phyloP scores from a whole-genome alignment of 2,113 vertebrate genomes.

The Tamias sibiricus region DNA sequence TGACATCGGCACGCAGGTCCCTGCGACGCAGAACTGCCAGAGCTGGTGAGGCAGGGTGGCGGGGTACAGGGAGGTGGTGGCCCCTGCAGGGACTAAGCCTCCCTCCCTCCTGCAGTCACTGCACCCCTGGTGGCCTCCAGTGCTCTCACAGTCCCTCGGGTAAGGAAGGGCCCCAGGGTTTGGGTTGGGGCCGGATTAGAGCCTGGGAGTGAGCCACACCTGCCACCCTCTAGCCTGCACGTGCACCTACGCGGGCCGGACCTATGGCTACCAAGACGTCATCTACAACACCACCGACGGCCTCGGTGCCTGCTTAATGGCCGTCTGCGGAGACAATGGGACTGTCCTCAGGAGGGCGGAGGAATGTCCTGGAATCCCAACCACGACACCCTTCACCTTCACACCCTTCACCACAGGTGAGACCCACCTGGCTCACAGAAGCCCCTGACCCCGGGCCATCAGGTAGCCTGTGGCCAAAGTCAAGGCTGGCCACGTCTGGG shows the following conservation, averaged over 20 bases:
- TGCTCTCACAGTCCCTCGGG: slow-evolving; percentile 81
- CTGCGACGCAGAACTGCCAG: slow-evolving; percentile 87
- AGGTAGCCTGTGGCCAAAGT: neutral
- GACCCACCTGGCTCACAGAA: neutral
- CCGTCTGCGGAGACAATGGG: slow-evolving; percentile 83
- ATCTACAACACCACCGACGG: slow-evolving; percentile 89
- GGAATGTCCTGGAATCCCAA: fast-evolving
- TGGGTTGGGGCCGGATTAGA: fast-evolving
- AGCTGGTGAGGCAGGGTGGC: slow-evolving; percentile 86
- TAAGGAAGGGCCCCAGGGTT: slow-evolving; percentile 59
- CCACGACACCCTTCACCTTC: neutral
- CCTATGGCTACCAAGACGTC: slow-evolving; percentile 81
- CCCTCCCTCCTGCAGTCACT: slow-evolving; percentile 79
- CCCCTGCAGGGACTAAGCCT: neutral
- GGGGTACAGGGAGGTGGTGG: neutral
- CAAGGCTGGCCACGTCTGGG: neutral
- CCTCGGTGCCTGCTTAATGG: slow-evolving; percentile 87
- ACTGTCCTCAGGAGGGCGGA: slow-evolving; percentile 76
- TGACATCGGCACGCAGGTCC: slow-evolving; percentile 84
- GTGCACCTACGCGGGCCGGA: slow-evolving; percentile 85
- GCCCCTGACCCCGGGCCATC: neutral
- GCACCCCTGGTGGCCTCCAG: slow-evolving; percentile 78
- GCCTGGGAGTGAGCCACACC: fast-evolving
- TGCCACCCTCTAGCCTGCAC: slow-evolving; percentile 82
- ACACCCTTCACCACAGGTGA: slow-evolving; percentile 17